Conservation (phyloP, 2,113 vertebrate species). For the Colaptes auratus region DNA sequence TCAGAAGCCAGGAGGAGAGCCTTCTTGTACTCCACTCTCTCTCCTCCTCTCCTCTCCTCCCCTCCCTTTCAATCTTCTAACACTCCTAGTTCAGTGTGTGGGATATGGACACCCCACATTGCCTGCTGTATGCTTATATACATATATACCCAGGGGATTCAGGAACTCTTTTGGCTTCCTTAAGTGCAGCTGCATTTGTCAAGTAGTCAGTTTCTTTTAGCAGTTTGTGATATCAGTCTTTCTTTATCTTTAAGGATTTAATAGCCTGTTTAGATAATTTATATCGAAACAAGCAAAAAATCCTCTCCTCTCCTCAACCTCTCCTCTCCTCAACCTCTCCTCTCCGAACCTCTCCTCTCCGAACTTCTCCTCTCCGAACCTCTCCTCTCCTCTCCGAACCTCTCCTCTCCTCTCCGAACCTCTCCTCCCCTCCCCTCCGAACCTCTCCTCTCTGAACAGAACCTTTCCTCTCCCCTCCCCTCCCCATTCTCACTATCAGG, state of each 20-base stretch:
- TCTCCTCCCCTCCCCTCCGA: too few species aligned
- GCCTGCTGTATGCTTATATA: background rate
- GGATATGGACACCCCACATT: background rate
- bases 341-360: too few species aligned
- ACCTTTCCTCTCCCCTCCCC: too few species aligned
- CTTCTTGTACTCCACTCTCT: conserved; percentile 9
- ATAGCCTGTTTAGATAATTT: background rate
- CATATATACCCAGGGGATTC: background rate
- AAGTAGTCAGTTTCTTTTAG: background rate
- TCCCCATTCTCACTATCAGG: too few species aligned
- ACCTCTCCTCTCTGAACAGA: too few species aligned
- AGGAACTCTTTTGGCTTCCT: conserved; percentile 27
- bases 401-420: too few species aligned
- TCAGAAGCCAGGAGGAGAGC: background rate
- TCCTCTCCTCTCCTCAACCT: too few species aligned
- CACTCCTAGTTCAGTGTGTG: background rate
- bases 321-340: too few species aligned
- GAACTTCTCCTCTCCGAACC: too few species aligned
- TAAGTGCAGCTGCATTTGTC: background rate
- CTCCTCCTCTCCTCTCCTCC: background rate
- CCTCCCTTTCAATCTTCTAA: background rate
- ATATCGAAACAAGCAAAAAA: background rate
- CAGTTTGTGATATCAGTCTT: background rate
- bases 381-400: too few species aligned
- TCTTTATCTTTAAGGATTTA: conserved; percentile 6